Conservation (phyloP, 2,888 invertebrate species). For the Calliopum simillimum region DNA sequence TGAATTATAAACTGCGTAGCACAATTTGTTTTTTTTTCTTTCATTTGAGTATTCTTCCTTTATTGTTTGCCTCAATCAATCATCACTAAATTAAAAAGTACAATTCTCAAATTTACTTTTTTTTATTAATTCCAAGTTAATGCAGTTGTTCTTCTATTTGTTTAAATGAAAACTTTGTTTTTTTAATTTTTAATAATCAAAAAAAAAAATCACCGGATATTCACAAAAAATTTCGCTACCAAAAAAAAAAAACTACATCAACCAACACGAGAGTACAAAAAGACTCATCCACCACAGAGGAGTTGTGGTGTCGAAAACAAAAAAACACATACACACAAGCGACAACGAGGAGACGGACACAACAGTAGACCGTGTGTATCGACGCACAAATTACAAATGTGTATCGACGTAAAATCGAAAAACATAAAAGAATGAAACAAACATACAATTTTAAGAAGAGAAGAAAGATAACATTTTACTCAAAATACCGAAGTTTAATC, state of each 20-base stretch:
- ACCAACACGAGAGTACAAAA: neutral
- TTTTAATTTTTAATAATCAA: neutral
- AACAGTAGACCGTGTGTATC: conserved; percentile 42
- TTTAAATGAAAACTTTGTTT: neutral
- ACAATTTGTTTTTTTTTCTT: conserved; percentile 20
- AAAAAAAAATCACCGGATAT: conserved; percentile 22
- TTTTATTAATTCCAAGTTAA: neutral
- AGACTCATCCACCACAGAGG: neutral
- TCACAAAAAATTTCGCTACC: conserved; percentile 5
- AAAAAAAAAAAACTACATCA: neutral
- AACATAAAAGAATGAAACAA: no score
- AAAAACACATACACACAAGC: conserved; percentile 8
- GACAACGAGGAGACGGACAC: neutral
- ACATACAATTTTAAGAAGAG: no score
- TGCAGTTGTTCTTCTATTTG: neutral
- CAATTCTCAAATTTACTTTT: conserved; percentile 22
- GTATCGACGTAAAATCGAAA: no score
- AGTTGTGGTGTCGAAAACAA: neutral
- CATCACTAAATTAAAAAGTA: conserved; percentile 8
- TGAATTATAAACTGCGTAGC: conserved; percentile 39
- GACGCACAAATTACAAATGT: conserved; percentile 47
- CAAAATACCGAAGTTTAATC: no score
- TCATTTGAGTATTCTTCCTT: neutral
- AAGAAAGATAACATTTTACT: no score
- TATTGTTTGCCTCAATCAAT: neutral